Evolutionary conservation across 2,888 invertebrate genomes (phyloP).

Genomic region (Scaptomyza reducta): DNA sequence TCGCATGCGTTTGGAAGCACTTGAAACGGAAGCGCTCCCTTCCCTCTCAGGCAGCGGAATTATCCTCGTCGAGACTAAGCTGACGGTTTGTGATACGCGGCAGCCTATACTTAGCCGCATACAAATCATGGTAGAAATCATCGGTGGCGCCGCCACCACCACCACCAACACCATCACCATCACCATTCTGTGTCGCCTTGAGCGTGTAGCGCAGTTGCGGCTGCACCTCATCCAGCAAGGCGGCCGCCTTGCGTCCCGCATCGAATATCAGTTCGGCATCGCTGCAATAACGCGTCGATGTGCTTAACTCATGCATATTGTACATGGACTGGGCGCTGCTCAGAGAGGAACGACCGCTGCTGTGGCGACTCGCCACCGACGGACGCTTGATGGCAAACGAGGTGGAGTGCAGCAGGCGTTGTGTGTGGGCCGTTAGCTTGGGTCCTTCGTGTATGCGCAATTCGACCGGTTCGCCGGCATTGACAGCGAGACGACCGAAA

Average conservation of each 20-base stretch:
- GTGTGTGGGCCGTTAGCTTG: constrained; percentile 60
- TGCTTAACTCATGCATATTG: constrained; percentile 77
- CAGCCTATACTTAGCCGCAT: constrained; percentile 63
- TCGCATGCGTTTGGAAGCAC: constrained; percentile 5
- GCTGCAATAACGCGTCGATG: constrained; percentile 57
- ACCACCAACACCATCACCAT: not conserved
- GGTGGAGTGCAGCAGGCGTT: constrained; percentile 79
- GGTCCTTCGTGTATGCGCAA: constrained; percentile 67
- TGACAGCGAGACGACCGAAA: constrained; percentile 52
- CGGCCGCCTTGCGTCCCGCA: constrained; percentile 73
- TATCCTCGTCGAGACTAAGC: constrained; percentile 56
- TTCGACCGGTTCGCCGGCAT: constrained; percentile 26
- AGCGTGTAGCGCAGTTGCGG: constrained; percentile 85
- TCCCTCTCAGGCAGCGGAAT: constrained; percentile 49
- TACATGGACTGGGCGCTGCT: constrained; percentile 80
- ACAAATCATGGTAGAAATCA: constrained; percentile 68
- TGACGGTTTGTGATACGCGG: constrained; percentile 60
- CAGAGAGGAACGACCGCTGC: constrained; percentile 66
- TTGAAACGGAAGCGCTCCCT: constrained; percentile 1
- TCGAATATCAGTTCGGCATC: constrained; percentile 67
- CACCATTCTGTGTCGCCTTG: constrained; percentile 71
- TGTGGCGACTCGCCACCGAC: constrained; percentile 68
- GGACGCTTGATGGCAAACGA: constrained; percentile 84
- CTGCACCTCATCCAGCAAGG: constrained; percentile 84
- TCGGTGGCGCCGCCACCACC: constrained; percentile 36